Conservation (phyloP, 2,888 invertebrate genomes). For the Cataglyphis altisquamis region DNA sequence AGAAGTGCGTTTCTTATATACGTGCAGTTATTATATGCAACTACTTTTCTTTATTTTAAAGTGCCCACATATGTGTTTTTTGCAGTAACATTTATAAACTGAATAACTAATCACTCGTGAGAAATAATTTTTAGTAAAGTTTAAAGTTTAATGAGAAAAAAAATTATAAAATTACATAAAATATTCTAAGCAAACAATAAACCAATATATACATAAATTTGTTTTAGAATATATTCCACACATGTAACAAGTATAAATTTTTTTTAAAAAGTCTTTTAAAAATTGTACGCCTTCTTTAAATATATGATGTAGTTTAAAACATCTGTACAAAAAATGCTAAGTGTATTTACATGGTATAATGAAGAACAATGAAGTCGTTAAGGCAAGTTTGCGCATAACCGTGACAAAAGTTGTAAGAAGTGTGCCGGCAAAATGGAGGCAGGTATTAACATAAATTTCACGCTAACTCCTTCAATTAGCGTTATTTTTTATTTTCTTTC, state of each 20-base stretch:
- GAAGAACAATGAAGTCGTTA: background rate
- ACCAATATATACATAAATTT: background rate
- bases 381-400: background rate
- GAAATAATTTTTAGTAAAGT: conserved; percentile 7
- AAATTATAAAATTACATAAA: background rate
- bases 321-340: background rate
- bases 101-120: background rate
- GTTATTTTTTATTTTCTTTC: background rate
- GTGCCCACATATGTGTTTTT: conserved; percentile 2
- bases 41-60: conserved; percentile 12
- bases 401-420: background rate
- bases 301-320: background rate
- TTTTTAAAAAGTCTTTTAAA: background rate
- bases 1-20: conserved; percentile 16
- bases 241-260: background rate
- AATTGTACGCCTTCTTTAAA: background rate
- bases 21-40: background rate
- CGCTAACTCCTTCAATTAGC: background rate
- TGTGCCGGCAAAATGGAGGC: background rate
- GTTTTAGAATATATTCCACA: background rate
- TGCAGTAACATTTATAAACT: conserved; percentile 9
- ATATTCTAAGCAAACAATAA: background rate
- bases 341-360: background rate
- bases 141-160: background rate
- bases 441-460: background rate